Percentiles rank a stretch among this genome's conserved stretches.
phyloP scores from a whole-genome alignment of 2,113 vertebrate genomes.

The Strix uralensis region DNA sequence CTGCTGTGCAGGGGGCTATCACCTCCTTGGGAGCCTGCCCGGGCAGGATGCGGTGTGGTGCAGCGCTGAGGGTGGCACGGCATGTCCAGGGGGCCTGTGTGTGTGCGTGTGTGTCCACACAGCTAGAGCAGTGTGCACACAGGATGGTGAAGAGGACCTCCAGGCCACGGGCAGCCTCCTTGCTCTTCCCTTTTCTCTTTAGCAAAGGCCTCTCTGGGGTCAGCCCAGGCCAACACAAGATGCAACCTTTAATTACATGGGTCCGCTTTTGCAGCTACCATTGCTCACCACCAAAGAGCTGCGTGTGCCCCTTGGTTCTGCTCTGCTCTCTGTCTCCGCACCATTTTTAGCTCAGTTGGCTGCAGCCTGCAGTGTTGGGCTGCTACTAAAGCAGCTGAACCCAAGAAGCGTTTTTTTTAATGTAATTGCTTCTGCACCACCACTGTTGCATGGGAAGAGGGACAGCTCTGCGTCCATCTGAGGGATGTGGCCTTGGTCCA shows the following conservation, averaged over 20 bases:
- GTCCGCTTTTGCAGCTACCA: background rate
- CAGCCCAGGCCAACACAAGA: background rate
- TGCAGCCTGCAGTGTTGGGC: background rate
- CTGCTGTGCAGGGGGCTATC: rapidly evolving
- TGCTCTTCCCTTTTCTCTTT: background rate
- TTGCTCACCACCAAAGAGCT: rapidly evolving
- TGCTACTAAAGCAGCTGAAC: background rate
- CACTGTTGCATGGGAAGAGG: background rate
- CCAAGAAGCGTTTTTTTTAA: background rate
- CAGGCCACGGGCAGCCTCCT: background rate
- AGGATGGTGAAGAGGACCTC: background rate
- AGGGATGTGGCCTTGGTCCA: background rate
- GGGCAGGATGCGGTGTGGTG: rapidly evolving
- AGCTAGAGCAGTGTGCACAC: background rate
- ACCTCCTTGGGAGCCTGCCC: background rate
- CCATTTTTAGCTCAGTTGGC: background rate
- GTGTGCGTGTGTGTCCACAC: background rate
- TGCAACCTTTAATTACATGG: background rate
- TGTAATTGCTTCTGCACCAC: rapidly evolving
- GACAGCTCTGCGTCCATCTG: rapidly evolving
- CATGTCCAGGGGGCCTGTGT: background rate
- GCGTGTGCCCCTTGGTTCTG: rapidly evolving
- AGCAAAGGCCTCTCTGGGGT: background rate
- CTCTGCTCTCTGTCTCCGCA: background rate
- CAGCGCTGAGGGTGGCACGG: rapidly evolving